Conservation (phyloP, 2,888 invertebrate species). For the Megalurothrips usitatus region DNA sequence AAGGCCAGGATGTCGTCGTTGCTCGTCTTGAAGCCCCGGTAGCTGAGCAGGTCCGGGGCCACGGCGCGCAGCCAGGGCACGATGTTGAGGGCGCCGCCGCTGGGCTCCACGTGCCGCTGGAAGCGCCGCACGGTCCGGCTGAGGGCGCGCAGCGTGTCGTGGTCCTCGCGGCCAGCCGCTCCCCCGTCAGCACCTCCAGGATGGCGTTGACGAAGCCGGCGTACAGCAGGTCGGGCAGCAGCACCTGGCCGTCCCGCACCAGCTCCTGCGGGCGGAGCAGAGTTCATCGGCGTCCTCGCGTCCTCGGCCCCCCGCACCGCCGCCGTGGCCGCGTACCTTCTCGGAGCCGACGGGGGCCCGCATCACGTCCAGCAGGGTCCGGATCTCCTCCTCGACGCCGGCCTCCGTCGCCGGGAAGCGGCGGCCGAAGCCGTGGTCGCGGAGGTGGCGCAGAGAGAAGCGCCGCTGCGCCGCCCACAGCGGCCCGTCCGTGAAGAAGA, state of each 20-base stretch:
- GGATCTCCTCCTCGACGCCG: slow-evolving; percentile 49
- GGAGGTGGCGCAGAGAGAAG: slow-evolving; percentile 59
- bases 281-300: too few species aligned
- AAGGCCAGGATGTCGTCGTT: slow-evolving; percentile 52
- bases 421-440: slow-evolving; percentile 66
- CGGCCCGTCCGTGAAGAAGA: slow-evolving; percentile 62
- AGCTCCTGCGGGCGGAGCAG: background rate
- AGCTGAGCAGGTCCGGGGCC: slow-evolving; percentile 57
- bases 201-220: background rate
- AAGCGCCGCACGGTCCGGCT: background rate
- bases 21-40: slow-evolving; percentile 49
- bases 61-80: slow-evolving; percentile 59
- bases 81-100: slow-evolving; percentile 55
- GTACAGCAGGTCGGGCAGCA: slow-evolving; percentile 14
- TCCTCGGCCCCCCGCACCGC: too few species aligned
- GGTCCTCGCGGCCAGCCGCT: background rate
- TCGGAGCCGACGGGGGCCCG: slow-evolving; percentile 38
- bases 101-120: slow-evolving; percentile 43
- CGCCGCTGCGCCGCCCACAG: slow-evolving; percentile 63
- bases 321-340: background rate
- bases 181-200: background rate
- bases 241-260: background rate
- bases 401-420: slow-evolving; percentile 54
- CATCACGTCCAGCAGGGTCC: slow-evolving; percentile 49
- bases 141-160: background rate